These are phyloP conservation scores for Galagoides demidoff DNA, from an alignment of 2,797 vertebrate genomes.

Conservation along the genomic window DNA sequence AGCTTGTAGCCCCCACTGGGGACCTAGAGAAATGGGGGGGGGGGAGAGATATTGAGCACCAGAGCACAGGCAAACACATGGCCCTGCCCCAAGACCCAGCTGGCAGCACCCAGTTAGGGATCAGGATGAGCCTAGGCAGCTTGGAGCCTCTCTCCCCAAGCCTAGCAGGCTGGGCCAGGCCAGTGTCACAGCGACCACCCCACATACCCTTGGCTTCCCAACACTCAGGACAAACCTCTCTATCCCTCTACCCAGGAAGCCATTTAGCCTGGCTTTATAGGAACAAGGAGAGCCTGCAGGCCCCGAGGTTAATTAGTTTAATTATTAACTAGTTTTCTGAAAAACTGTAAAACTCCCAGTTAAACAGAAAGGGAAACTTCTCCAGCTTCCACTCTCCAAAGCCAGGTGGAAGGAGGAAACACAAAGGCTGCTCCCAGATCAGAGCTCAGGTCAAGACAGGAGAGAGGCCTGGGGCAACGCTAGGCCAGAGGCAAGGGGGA, in stretches of 20 bases:
- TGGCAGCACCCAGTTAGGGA: background rate
- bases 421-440: background rate
- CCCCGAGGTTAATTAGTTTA: conserved; percentile 82
- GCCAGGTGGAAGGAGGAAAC: background rate
- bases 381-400: background rate
- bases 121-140: background rate
- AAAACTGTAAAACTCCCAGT: conserved; percentile 75
- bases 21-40: conserved; percentile 37
- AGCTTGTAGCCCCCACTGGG: background rate
- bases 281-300: conserved; percentile 42
- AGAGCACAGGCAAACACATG: background rate
- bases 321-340: conserved; percentile 86
- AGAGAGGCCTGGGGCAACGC: background rate
- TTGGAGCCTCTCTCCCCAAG: background rate
- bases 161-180: background rate
- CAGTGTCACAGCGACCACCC: background rate
- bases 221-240: background rate
- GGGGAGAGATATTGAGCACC: background rate
- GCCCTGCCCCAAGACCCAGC: too few species aligned
- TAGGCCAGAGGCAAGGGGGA: background rate
- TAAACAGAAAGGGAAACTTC: conserved; percentile 68
- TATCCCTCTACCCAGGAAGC: conserved; percentile 51
- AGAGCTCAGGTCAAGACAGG: background rate
- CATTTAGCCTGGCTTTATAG: conserved; percentile 73
- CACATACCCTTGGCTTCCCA: background rate